Evolutionary conservation across 2,888 invertebrate genomes (phyloP), one percentile per base, ranked within the genome.

Genomic region (Glyphotaelius pellucidus): DNA sequence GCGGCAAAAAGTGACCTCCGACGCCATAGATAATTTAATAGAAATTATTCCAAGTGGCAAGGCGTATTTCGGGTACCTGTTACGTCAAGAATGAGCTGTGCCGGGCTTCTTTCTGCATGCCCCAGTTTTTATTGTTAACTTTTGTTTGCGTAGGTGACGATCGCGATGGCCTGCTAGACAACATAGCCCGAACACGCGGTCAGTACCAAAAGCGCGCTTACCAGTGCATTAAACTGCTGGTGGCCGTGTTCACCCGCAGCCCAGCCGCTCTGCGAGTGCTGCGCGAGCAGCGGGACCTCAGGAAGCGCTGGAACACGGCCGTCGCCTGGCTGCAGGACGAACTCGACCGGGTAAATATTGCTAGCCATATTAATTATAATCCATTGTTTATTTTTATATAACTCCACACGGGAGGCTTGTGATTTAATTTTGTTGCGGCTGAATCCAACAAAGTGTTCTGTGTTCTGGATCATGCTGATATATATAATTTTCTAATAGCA

Each of bases 171-270:
- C 96, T 99, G 91, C 97, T 99, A 94, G 99, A 99, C 95, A 99
- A 98, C 92, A 99, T 99, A 94, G 97, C 98, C 94, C 97, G 98
- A 93, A 98, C 98, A 92, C 99, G 99, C 95, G 98, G 98, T 93
- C 99, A 99, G 95, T 99, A 99, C 95, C 99, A 99, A 95, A 99
- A 99, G 96, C 97, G 99, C 93, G 99, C 99, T 93, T 99, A 99
- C 96, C 99, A 99, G 95, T 99, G 99, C 96, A 98, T 99, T 93
- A 99, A 99, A 96, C 98, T 99, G 95, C 97, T 99, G 96, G 99
- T 99, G 93, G 97, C 98, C 94, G 96, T 99, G 93, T 99, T 99
- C 96, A 97, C 97, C 94, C 98, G 98, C 95, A 98, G 98, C 95
- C 97, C 97, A 91, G 96, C 97, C 93, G 98, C 98, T 38, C 97